A percentile compares a stretch with the other conserved stretches of the same genome.
phyloP scores from a whole-genome alignment of 37 sponge, comb jelly and placozoan species.

The Tethya wilhelma region DNA sequence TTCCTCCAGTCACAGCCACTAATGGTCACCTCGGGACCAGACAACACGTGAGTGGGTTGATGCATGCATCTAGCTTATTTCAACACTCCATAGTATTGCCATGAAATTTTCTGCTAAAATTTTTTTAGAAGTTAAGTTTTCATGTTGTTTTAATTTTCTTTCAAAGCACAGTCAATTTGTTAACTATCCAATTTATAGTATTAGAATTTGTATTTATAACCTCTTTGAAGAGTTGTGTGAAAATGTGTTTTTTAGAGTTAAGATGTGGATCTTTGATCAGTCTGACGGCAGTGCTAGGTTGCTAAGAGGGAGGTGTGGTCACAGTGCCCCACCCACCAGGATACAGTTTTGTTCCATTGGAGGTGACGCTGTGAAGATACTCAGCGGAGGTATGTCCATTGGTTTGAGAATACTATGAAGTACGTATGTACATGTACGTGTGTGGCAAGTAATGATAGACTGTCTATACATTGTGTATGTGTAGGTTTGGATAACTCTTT shows the following conservation, averaged over 20 bases:
- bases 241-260: constrained; percentile 17
- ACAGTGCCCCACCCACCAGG: constrained; percentile 91
- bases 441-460: background rate
- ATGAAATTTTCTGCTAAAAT: background rate
- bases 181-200: too few relatives aligned
- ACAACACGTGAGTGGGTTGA: constrained; percentile 65
- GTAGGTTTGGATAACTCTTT: constrained; percentile 80
- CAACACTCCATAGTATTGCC: too few relatives aligned
- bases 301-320: constrained; percentile 85
- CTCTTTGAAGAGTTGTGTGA: background rate
- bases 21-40: constrained; percentile 84
- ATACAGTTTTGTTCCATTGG: constrained; percentile 74
- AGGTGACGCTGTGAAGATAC: constrained; percentile 65
- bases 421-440: background rate
- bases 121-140: background rate
- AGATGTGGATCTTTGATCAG: constrained; percentile 99
- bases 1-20: constrained; percentile 87
- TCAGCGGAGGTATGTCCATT: constrained; percentile 60
- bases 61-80: background rate
- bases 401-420: background rate
- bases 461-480: background rate
- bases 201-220: background rate
- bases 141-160: background rate
- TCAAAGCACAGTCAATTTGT: too few relatives aligned
- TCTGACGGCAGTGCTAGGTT: constrained; percentile 94